phyloP scores from a whole-genome alignment of 2,888 invertebrate genomes.

The Micropterix aruncella region DNA sequence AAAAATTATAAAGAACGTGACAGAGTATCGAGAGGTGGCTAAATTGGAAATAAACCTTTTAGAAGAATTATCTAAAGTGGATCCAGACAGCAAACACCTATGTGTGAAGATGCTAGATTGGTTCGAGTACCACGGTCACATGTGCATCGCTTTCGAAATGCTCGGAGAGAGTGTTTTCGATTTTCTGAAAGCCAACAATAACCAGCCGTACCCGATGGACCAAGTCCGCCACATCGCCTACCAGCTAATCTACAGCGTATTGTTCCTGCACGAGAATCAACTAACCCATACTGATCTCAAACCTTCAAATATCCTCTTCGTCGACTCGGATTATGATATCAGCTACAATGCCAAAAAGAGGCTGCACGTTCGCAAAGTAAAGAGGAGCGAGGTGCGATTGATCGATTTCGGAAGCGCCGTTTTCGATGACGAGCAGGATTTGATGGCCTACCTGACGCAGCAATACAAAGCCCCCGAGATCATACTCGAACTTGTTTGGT shows the following conservation, averaged over 20 bases:
- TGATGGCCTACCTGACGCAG: too few relatives aligned
- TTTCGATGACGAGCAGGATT: constrained; percentile 91
- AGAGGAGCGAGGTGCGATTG: constrained; percentile 70
- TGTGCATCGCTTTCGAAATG: constrained; percentile 84
- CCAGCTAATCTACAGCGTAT: too few relatives aligned
- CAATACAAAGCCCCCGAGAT: too few relatives aligned
- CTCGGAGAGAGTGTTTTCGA: constrained; percentile 78
- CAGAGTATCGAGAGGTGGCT: constrained; percentile 88
- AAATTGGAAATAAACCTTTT: constrained; percentile 86
- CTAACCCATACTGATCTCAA: constrained; percentile 90
- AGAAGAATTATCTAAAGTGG: constrained; percentile 71
- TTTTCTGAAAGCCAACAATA: constrained; percentile 87
- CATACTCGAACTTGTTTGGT: too few relatives aligned
- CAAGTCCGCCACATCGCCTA: too few relatives aligned
- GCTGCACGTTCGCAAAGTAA: constrained; percentile 19
- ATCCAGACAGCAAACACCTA: constrained; percentile 78
- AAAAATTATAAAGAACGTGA: constrained; percentile 90
- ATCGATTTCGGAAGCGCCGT: constrained; percentile 93
- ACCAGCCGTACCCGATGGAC: constrained; percentile 80
- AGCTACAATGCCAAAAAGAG: constrained; percentile 59
- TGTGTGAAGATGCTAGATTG: too few relatives aligned
- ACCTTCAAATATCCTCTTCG: constrained; percentile 87
- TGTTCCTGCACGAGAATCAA: constrained; percentile 81
- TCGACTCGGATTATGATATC: constrained; percentile 66
- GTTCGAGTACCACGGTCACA: too few relatives aligned